A percentile compares a stretch with the other conserved stretches of the same genome.
Evolutionary conservation across 2,888 invertebrate species (phyloP).

Genomic region (Sphecodes monilicornis): DNA sequence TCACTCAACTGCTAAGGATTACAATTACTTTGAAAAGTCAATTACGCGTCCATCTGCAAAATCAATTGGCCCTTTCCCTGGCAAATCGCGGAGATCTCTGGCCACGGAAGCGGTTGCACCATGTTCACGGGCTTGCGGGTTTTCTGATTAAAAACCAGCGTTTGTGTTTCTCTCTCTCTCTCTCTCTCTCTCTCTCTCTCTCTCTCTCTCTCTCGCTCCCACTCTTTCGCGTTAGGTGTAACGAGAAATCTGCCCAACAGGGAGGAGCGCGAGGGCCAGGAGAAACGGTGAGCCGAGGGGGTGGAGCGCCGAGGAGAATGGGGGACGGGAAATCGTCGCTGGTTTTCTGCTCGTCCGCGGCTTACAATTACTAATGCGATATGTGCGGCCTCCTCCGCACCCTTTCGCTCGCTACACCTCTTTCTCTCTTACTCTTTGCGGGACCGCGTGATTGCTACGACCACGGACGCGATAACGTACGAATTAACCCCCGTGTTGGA

Average conservation of each 20-base stretch:
- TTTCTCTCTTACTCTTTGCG: not conserved
- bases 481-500: constrained; percentile 27
- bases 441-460: constrained; percentile 4
- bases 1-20: not conserved
- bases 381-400: constrained; percentile 11
- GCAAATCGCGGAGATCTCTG: not conserved
- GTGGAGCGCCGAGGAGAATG: not conserved
- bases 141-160: constrained; percentile 47
- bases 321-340: constrained; percentile 1
- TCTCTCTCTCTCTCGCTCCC: not conserved
- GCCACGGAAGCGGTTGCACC: constrained; percentile 14
- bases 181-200: not conserved
- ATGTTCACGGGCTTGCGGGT: not conserved
- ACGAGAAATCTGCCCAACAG: constrained; percentile 18
- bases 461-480: constrained; percentile 35
- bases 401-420: not conserved
- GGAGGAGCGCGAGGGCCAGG: not conserved
- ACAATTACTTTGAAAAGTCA: not conserved
- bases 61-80: not conserved
- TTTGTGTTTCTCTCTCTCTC: constrained; percentile 13
- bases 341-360: constrained; percentile 1
- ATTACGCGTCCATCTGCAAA: not conserved
- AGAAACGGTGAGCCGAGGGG: not conserved
- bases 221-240: constrained; percentile 7
- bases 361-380: constrained; percentile 38